phyloP scores from a whole-genome alignment of 2,797 vertebrate genomes.

The Neosalanx taihuensis region DNA sequence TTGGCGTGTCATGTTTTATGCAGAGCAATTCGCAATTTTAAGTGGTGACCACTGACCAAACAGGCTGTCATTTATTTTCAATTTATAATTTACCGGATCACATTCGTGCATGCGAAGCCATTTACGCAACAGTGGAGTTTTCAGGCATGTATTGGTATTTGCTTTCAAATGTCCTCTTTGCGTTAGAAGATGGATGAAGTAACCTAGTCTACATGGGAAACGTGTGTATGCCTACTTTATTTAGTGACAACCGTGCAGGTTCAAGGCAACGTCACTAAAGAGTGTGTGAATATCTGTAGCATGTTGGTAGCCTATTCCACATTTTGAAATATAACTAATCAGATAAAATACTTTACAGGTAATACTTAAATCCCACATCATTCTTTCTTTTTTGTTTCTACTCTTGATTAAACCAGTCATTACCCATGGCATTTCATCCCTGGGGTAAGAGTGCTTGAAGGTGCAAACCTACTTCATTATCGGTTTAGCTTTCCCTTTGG shows the following conservation, averaged over 20 bases:
- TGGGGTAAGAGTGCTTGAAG: neutral
- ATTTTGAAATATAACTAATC: neutral
- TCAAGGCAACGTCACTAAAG: neutral
- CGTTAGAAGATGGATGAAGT: neutral
- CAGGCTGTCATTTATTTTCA: constrained; percentile 15
- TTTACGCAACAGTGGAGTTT: constrained; percentile 41
- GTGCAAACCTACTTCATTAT: constrained; percentile 35
- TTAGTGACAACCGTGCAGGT: too few relatives aligned
- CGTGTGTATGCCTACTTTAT: too few relatives aligned
- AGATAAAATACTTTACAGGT: neutral
- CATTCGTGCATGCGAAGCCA: constrained; percentile 31
- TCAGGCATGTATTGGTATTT: neutral
- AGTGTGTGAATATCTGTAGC: neutral
- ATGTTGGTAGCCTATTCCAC: neutral
- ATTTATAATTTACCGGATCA: neutral
- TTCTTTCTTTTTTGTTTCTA: neutral
- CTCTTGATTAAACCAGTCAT: neutral
- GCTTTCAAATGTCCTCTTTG: neutral
- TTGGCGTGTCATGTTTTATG: constrained; percentile 27
- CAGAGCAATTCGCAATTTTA: constrained; percentile 20
- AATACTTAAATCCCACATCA: neutral
- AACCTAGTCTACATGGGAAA: too few relatives aligned
- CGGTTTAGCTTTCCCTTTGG: constrained; percentile 8
- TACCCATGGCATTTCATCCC: neutral
- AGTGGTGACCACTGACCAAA: neutral